A percentile compares a stretch with the other conserved stretches of the same genome.
Evolutionary conservation across 2,888 invertebrate genomes (phyloP).

Genomic region (Andrena minutula): DNA sequence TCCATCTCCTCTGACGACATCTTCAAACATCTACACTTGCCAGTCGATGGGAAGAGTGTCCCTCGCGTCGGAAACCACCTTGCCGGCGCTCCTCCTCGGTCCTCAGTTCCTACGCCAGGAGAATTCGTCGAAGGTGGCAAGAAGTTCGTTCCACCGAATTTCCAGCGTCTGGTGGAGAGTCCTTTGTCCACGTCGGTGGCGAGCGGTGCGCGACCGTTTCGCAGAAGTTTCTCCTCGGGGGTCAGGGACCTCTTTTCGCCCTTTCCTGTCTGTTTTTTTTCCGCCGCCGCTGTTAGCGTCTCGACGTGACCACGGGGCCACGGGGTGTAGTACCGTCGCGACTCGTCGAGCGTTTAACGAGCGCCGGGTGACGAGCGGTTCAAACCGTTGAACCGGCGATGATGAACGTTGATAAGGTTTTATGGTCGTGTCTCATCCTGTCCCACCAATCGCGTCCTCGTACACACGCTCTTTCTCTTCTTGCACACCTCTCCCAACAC

Average conservation of each 20-base stretch:
- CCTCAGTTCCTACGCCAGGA: constrained; percentile 8
- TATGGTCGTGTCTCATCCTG: constrained; percentile 80
- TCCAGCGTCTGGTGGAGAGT: constrained; percentile 20
- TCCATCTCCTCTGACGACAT: no score
- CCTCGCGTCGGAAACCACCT: not conserved
- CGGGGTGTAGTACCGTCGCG: constrained; percentile 62
- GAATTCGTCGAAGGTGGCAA: not conserved
- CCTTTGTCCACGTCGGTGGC: constrained; percentile 51
- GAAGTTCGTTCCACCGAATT: constrained; percentile 24
- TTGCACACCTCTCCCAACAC: constrained; percentile 54
- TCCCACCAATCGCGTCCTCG: constrained; percentile 73
- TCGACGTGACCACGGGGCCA: constrained; percentile 68
- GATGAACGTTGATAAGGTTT: constrained; percentile 81
- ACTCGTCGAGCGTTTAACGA: constrained; percentile 78
- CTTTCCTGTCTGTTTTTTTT: constrained; percentile 57
- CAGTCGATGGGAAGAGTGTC: not conserved
- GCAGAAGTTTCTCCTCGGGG: constrained; percentile 52
- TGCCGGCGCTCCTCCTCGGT: not conserved
- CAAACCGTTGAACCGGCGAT: constrained; percentile 79
- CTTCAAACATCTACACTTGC: no score
- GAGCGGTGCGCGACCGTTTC: constrained; percentile 57
- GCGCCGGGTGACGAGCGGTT: constrained; percentile 75
- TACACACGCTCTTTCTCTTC: constrained; percentile 7
- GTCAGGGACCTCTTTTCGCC: constrained; percentile 67
- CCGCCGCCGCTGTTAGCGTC: constrained; percentile 61